These are phyloP conservation scores for Taenaris catops DNA, from an alignment of 2,888 invertebrate genomes.

Conservation along the genomic window DNA sequence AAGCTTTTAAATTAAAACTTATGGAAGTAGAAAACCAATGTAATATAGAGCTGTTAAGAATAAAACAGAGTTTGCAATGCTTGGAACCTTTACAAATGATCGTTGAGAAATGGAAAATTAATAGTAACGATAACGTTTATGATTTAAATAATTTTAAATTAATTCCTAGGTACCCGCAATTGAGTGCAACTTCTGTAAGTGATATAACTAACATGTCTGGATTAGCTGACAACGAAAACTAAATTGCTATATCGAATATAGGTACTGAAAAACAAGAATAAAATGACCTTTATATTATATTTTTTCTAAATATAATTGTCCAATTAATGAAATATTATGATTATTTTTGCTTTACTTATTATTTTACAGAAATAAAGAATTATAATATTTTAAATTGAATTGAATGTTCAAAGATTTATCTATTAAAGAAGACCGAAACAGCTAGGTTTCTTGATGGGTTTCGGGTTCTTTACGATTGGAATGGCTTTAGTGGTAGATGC, in stretches of 20 bases:
- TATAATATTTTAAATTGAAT: background rate
- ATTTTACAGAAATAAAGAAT: too few relatives aligned
- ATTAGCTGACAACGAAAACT: slow-evolving; percentile 33
- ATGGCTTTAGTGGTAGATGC: too few relatives aligned
- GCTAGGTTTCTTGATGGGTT: too few relatives aligned
- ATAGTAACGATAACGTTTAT: slow-evolving; percentile 35
- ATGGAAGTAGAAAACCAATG: slow-evolving; percentile 72
- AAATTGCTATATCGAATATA: slow-evolving; percentile 21
- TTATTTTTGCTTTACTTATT: too few relatives aligned
- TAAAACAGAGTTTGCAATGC: slow-evolving; percentile 69
- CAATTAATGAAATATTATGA: too few relatives aligned
- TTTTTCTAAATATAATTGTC: too few relatives aligned
- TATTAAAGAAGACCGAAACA: too few relatives aligned
- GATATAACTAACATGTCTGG: slow-evolving; percentile 33
- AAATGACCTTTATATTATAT: too few relatives aligned
- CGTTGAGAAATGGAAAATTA: slow-evolving; percentile 57
- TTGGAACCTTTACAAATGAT: slow-evolving; percentile 63
- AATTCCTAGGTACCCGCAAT: slow-evolving; percentile 54
- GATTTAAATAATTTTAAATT: slow-evolving; percentile 52
- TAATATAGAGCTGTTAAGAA: slow-evolving; percentile 61
- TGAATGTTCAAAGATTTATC: slow-evolving; percentile 12
- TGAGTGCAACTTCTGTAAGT: slow-evolving; percentile 37
- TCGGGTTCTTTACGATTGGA: too few relatives aligned
- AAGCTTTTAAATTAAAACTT: slow-evolving; percentile 61
- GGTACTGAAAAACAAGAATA: slow-evolving; percentile 6